A percentile compares a stretch with the other conserved stretches of the same genome.
These are phyloP conservation scores for Nasua narica DNA, from an alignment of 2,797 vertebrate species.

Conservation along the genomic window DNA sequence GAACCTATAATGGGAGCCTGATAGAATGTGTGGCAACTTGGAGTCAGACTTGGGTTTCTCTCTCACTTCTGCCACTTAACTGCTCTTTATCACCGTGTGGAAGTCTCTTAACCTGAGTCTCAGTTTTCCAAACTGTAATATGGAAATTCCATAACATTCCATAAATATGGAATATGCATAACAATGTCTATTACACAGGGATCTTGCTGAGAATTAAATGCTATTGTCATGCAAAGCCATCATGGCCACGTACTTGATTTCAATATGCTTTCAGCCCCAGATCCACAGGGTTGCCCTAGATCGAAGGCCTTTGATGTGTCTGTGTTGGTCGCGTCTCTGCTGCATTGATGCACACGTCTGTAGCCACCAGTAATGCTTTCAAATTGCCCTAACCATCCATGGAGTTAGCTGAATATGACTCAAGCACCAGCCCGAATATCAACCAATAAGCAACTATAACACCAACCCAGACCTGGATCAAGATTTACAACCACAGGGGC, in stretches of 20 bases:
- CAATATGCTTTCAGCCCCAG: background rate
- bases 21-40: background rate
- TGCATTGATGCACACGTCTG: background rate
- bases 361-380: background rate
- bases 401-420: background rate
- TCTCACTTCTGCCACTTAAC: background rate
- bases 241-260: background rate
- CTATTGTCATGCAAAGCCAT: background rate
- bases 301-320: background rate
- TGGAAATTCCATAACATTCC: too few species aligned
- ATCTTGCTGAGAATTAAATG: background rate
- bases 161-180: too few species aligned
- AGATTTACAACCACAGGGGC: background rate
- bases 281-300: background rate
- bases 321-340: background rate
- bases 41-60: background rate
- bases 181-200: background rate
- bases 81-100: background rate
- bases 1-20: background rate
- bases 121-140: background rate
- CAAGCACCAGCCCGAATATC: background rate
- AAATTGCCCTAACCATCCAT: background rate
- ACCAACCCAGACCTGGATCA: background rate
- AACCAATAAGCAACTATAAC: constrained; percentile 13
- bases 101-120: background rate